Conservation (phyloP, 2,888 invertebrate genomes). For the Kuschelorhynchus macadamiae region DNA sequence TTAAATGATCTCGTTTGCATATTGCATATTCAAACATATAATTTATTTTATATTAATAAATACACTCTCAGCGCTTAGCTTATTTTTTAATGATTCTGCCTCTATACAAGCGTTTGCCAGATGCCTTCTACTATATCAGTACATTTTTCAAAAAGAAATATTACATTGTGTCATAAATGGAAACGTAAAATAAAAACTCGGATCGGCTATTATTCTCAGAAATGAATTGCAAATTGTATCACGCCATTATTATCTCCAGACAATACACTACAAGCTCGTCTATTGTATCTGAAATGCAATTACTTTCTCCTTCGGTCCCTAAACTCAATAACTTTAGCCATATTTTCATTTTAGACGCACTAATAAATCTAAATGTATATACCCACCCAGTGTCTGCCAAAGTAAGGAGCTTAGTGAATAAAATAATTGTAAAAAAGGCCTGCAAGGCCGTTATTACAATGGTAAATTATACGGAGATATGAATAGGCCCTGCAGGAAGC, state of each 20-base stretch:
- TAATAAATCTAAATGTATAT: conserved; percentile 45
- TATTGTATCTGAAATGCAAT: conserved; percentile 28
- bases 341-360: conserved; percentile 42
- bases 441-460: conserved; percentile 50
- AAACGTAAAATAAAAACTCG: no score
- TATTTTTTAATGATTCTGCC: no score
- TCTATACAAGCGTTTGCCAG: no score
- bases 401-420: conserved; percentile 47
- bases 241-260: conserved; percentile 14
- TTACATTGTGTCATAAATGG: no score
- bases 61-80: no score
- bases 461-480: conserved; percentile 50
- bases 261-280: conserved; percentile 16
- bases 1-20: no score
- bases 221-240: conserved; percentile 9
- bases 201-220: no score
- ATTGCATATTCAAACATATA: no score
- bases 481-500: conserved; percentile 49
- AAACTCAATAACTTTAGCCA: conserved; percentile 36
- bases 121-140: no score
- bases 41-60: no score
- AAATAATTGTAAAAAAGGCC: conserved; percentile 51
- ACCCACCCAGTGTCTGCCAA: conserved; percentile 28
- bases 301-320: conserved; percentile 35
- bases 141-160: no score